Evolutionary conservation across 2,113 vertebrate genomes (phyloP), one percentile per base, ranked within the genome.

Genomic region (Tretioscincus oriximinensis): DNA sequence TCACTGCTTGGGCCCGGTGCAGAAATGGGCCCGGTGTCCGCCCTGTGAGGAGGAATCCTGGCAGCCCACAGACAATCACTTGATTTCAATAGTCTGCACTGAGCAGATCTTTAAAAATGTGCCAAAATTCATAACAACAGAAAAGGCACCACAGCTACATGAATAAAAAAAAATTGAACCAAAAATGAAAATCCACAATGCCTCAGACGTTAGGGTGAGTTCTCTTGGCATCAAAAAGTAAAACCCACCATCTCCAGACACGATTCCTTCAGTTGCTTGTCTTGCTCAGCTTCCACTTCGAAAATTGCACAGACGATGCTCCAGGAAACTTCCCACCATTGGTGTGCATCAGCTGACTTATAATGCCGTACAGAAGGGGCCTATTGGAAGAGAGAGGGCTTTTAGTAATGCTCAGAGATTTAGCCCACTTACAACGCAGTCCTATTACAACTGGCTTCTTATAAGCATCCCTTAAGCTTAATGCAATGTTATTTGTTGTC

Each of bases 321-420:
- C 92, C 93, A 26, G 96, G 85, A 67, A 94, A 89, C 20, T 89
- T 81, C 72, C 95, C 94, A 78, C 94, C 93, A 77, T 87, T 81
- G 66, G 93, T 94, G 69, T 85, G 94, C 77, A 98, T 90, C 81
- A 99, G 97, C 88, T 97, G 96, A 84, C 95, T 93, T 85, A 99
- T 77, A 87, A 99, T 93, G 65, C 97, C 97, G 71, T 99, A 99
- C 4, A 99, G 83, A 74, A 99, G 96, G 85, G 98, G 98, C 81
- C 98, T 99, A 90, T n/a, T 87, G 64, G 88, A 61, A 87, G 35
- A 90, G 47, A 58, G 71, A 92, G 78, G 26, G 45, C 70, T 14
- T 16, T 67, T 18, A 67, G 31, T 5, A 6, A 16, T 18, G 12
- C 54, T 58, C 18, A 14, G 54, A 58, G 54, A 58, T 14, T 58